Conservation (phyloP, 2,888 invertebrate genomes). For the Caradrina kadenii region DNA sequence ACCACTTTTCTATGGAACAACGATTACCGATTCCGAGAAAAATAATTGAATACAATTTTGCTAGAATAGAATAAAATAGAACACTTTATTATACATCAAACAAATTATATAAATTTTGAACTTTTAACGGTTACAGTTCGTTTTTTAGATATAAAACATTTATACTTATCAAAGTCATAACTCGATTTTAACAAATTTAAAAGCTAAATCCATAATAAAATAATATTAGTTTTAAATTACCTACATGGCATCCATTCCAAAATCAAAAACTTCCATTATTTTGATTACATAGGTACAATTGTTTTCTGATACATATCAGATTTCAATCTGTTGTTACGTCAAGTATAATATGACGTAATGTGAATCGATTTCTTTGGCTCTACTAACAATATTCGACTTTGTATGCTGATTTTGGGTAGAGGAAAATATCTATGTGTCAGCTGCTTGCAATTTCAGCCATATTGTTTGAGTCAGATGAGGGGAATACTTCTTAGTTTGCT, state of each 20-base stretch:
- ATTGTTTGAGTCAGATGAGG: constrained; percentile 26
- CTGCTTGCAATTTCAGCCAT: constrained; percentile 24
- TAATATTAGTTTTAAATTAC: constrained; percentile 19
- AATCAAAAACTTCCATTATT: constrained; percentile 38
- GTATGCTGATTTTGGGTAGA: constrained; percentile 23
- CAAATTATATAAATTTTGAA: not conserved
- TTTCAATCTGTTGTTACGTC: constrained; percentile 32
- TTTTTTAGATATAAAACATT: not conserved
- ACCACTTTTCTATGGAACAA: not conserved
- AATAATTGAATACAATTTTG: no score
- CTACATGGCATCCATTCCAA: constrained; percentile 19
- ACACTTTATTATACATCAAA: not conserved
- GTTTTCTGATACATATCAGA: constrained; percentile 47
- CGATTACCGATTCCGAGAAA: not conserved
- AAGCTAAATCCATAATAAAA: constrained; percentile 16
- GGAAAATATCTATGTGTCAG: constrained; percentile 21
- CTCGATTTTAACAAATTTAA: not conserved
- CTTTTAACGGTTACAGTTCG: not conserved
- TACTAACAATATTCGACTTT: constrained; percentile 32
- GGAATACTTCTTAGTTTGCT: constrained; percentile 7
- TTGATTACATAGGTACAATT: constrained; percentile 31
- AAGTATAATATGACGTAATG: constrained; percentile 44
- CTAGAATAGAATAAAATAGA: no score
- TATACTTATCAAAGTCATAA: not conserved
- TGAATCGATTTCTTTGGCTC: constrained; percentile 37